Conservation (phyloP, 2,888 invertebrate genomes). For the Macrosiphum euphorbiae region DNA sequence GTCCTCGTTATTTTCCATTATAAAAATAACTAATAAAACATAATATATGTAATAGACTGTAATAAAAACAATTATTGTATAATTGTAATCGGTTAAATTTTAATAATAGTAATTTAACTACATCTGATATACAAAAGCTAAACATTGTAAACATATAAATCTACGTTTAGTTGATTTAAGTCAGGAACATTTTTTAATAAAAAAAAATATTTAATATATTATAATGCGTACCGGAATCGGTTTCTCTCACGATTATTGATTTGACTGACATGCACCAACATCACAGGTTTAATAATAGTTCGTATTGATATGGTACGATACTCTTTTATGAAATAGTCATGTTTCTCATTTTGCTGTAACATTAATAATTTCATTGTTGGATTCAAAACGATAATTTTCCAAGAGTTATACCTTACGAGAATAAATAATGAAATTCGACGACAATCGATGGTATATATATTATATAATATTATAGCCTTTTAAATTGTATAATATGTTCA, state of each 20-base stretch:
- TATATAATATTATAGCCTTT: neutral
- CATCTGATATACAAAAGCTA: too few relatives aligned
- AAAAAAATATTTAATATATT: neutral
- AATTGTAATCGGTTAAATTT: too few relatives aligned
- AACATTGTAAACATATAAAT: too few relatives aligned
- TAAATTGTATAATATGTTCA: neutral
- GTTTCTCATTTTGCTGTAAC: neutral
- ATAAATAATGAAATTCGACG: neutral
- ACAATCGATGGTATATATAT: neutral
- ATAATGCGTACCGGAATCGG: neutral
- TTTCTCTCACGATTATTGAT: neutral
- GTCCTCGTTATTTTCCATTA: too few relatives aligned
- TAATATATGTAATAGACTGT: too few relatives aligned
- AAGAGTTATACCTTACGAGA: neutral
- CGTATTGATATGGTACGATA: neutral
- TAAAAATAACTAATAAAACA: too few relatives aligned
- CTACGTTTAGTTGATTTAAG: too few relatives aligned
- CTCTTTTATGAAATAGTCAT: neutral
- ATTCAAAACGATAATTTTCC: neutral
- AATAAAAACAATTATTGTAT: too few relatives aligned
- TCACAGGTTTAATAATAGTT: neutral
- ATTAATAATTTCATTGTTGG: neutral
- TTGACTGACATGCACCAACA: neutral
- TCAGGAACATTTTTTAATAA: too few relatives aligned
- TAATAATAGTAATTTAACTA: too few relatives aligned